Evolutionary conservation across 2,113 vertebrate genomes (phyloP).

Genomic region (Acrocephalus kingi): DNA sequence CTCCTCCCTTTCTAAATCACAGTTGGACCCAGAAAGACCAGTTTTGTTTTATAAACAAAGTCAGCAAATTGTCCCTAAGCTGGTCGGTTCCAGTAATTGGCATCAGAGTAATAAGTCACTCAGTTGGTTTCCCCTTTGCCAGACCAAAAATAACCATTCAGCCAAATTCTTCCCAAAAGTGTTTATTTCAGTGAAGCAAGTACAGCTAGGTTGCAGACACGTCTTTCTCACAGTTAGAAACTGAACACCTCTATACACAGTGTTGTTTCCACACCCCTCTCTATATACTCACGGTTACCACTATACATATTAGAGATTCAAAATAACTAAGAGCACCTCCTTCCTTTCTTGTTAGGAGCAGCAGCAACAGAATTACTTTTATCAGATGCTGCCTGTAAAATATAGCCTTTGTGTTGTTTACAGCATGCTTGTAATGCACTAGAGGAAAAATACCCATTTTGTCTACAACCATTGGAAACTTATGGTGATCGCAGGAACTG

Average conservation of each 20-base stretch:
- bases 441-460: neutral
- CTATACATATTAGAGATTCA: neutral
- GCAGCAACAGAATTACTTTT: neutral
- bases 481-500: neutral
- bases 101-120: constrained; percentile 38
- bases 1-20: constrained; percentile 24
- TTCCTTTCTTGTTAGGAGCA: neutral
- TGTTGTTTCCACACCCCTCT: neutral
- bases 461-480: neutral
- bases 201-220: neutral
- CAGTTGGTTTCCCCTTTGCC: neutral
- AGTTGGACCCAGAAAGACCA: neutral
- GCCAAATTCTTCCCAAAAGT: constrained; percentile 34
- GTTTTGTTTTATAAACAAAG: constrained; percentile 47
- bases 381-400: neutral
- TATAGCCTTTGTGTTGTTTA: neutral
- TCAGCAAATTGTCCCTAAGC: constrained; percentile 44
- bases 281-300: neutral
- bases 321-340: neutral
- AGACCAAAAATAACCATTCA: constrained; percentile 55
- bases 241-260: neutral
- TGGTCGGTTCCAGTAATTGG: constrained; percentile 43
- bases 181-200: constrained; percentile 2
- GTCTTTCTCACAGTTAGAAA: neutral
- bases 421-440: neutral